Conservation (phyloP, 2,888 invertebrate genomes). For the Hipparchia semele region DNA sequence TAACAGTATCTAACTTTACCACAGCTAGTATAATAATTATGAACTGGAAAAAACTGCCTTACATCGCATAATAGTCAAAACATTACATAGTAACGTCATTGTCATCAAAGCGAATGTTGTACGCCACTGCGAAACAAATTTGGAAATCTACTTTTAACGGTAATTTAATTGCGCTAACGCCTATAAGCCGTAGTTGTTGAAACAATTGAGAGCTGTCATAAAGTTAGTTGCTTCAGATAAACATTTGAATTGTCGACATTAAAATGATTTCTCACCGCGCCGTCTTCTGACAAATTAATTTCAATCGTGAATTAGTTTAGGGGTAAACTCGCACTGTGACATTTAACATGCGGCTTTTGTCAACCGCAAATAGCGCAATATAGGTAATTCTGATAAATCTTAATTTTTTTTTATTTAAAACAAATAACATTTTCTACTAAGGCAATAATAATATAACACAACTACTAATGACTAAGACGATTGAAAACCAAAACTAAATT, state of each 20-base stretch:
- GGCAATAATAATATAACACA: no score
- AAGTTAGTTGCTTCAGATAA: conserved; percentile 26
- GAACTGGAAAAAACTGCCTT: no score
- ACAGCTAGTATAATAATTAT: no score
- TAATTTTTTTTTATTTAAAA: no score
- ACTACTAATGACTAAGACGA: no score
- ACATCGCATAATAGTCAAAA: no score
- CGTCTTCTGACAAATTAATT: conserved; percentile 30
- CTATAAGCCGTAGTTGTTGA: conserved; percentile 17
- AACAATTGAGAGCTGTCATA: conserved; percentile 27
- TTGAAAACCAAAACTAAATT: no score
- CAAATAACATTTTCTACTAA: no score
- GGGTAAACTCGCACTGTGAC: conserved; percentile 8
- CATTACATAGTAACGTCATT: no score
- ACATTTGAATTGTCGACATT: conserved; percentile 32
- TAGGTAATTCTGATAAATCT: no score
- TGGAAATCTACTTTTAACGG: conserved; percentile 2
- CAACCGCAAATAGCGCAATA: no score
- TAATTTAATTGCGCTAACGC: conserved; percentile 20
- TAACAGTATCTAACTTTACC: no score
- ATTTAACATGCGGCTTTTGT: background rate
- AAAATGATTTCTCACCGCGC: conserved; percentile 34
- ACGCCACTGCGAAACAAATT: background rate
- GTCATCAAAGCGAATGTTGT: background rate
- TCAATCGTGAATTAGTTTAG: conserved; percentile 27